Base-by-base conservation (phyloP, 2,888 invertebrate species). In the Caenorhabditis wallacei region DNA sequence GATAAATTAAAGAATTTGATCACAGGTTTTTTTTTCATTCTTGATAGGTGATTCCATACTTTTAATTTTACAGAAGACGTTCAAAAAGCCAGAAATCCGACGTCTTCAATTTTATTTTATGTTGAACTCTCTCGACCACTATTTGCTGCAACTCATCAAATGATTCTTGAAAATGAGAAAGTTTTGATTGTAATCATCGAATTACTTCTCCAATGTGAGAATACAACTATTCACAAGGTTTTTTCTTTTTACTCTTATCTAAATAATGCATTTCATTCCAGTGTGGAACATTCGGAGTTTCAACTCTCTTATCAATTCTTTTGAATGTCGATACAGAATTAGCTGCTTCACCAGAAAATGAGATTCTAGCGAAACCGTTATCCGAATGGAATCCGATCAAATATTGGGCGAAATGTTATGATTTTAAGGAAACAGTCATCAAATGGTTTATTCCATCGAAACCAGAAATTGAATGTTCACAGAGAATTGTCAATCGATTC, bases 311-410 rank as follows among this genome's bases (percentile, higher is more conserved):
- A 13, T 61, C 37, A 22, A 61, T 46, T 40, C 63, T 86, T 3
- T 48, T 69, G n/a, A 4, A 40, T n/a, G 74, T 78, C 26, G 63
- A 76, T 57, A 78, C 86, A 8, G 59, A 78, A 46, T 24, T 56
- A 30, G 57, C 35, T 8, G 64, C 16, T 20, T 75, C 57, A 26
- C 51, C 54, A 1, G 69, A 78, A 20, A 69, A 76, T 1, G 63
- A 75, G 26, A 54, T 20, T 4, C 59, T 85, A 26, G 40, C n/a
- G 16, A 54, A 54, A 26, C 80, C 80, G 0, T 26, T 86, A 10
- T 66, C 24, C 4, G 78, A 85, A 48, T 85, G 85, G 85, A 80
- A 82, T 59, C 85, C 85, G 8, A 74, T 85, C 20, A 37, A 78
- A 10, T 82, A 79, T 37, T 86, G 86, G 86, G 84, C 81, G 0